phyloP scores from a whole-genome alignment of 2,888 invertebrate genomes.

The Aleiodes testaceus region DNA sequence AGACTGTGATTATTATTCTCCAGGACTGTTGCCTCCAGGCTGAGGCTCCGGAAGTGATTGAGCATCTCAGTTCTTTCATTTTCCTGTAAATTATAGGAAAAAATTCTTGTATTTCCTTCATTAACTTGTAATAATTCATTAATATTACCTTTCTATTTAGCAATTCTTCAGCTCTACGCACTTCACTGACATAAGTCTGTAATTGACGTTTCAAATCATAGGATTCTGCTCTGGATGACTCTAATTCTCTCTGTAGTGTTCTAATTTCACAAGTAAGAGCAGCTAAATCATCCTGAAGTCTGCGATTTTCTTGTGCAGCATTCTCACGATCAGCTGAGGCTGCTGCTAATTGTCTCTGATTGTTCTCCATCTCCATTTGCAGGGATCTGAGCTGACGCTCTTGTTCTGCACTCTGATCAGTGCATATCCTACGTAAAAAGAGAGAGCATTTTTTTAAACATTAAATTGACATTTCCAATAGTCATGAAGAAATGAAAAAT shows the following conservation, averaged over 20 bases:
- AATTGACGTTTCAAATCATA: conserved; percentile 83
- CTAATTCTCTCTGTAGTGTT: conserved; percentile 79
- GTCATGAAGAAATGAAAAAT: background rate
- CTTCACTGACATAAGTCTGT: conserved; percentile 87
- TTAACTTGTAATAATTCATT: background rate
- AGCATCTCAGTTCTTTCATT: conserved; percentile 86
- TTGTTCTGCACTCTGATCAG: conserved; percentile 65
- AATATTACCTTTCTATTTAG: conserved; percentile 78
- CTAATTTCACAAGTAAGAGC: conserved; percentile 78
- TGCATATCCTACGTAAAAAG: conserved; percentile 57
- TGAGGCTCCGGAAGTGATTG: conserved; percentile 85
- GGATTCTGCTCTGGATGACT: conserved; percentile 81
- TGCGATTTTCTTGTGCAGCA: conserved; percentile 80
- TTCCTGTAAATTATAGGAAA: conserved; percentile 75
- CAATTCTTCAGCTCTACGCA: conserved; percentile 85
- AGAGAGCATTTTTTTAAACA: background rate
- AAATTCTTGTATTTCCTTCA: background rate
- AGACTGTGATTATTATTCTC: conserved; percentile 87
- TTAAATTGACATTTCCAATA: conserved; percentile 3
- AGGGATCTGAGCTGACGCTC: conserved; percentile 64
- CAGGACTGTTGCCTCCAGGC: conserved; percentile 83
- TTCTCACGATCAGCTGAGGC: conserved; percentile 77
- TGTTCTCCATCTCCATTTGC: conserved; percentile 74
- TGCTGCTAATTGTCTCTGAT: conserved; percentile 78
- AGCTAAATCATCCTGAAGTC: conserved; percentile 83